A percentile compares a stretch with the other conserved stretches of the same genome.
Evolutionary conservation across 2,113 vertebrate genomes (phyloP).

Genomic region (Theristicus caerulescens): DNA sequence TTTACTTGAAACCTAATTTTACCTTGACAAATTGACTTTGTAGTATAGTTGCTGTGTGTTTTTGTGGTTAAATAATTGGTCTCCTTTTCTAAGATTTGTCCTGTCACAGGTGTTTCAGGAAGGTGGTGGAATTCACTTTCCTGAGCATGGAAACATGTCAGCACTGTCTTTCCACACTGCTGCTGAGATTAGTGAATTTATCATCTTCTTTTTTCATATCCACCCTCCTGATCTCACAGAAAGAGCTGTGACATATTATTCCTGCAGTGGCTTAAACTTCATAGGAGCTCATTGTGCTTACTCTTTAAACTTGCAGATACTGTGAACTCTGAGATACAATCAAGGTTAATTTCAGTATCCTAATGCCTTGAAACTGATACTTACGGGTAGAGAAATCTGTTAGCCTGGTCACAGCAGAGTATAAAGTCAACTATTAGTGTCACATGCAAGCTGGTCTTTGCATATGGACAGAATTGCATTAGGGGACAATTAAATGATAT

Average conservation of each 20-base stretch:
- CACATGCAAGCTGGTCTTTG: conserved; percentile 53
- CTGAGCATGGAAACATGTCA: background rate
- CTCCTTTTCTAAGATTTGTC: background rate
- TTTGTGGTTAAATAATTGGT: background rate
- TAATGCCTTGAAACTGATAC: conserved; percentile 29
- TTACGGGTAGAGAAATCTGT: background rate
- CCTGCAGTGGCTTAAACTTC: background rate
- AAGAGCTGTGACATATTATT: background rate
- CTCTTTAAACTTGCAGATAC: background rate
- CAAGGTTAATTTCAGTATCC: conserved; percentile 1
- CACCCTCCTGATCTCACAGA: background rate
- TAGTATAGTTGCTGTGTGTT: background rate
- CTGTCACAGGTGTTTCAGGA: background rate
- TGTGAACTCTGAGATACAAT: background rate
- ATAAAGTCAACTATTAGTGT: conserved; percentile 39
- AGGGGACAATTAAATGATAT: conserved; percentile 28
- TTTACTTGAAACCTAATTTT: background rate
- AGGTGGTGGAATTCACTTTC: background rate
- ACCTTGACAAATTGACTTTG: background rate
- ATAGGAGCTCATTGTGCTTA: background rate
- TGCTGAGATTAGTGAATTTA: background rate
- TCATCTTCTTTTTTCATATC: background rate
- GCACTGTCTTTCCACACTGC: background rate
- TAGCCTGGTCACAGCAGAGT: conserved; percentile 22
- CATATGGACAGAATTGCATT: conserved; percentile 52